phyloP scores from a whole-genome alignment of 2,888 invertebrate genomes.

The Nesidiocoris tenuis region DNA sequence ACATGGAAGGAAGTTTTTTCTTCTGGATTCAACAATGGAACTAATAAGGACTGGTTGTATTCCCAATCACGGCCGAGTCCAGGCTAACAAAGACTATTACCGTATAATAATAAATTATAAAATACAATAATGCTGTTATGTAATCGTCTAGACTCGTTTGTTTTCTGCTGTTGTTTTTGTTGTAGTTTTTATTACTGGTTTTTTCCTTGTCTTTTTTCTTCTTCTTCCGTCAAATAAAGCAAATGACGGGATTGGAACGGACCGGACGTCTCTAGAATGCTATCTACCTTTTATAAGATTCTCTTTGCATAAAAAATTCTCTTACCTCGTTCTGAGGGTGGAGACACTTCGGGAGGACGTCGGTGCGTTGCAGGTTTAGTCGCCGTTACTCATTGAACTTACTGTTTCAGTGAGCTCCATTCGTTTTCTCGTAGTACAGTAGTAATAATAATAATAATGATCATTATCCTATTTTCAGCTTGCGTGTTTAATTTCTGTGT shows the following conservation, averaged over 20 bases:
- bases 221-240: background rate
- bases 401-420: background rate
- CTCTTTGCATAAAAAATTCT: background rate
- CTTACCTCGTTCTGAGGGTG: background rate
- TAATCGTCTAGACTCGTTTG: slow-evolving; percentile 47
- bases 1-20: slow-evolving; percentile 34
- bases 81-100: slow-evolving; percentile 47
- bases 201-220: background rate
- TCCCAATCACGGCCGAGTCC: slow-evolving; percentile 36
- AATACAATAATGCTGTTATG: slow-evolving; percentile 50
- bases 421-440: background rate
- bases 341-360: background rate
- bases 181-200: background rate
- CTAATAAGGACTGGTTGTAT: slow-evolving; percentile 45
- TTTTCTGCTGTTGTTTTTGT: slow-evolving; percentile 25
- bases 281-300: background rate
- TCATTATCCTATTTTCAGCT: no score
- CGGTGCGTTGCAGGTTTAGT: background rate
- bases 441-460: background rate
- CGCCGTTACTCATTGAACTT: background rate
- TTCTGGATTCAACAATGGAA: slow-evolving; percentile 49
- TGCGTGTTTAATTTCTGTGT: background rate
- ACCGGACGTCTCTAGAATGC: background rate
- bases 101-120: slow-evolving; percentile 48
- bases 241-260: background rate